A percentile compares a stretch with the other conserved stretches of the same genome.
These are phyloP conservation scores for Noctua comes DNA, from an alignment of 2,888 invertebrate species.

Conservation along the genomic window DNA sequence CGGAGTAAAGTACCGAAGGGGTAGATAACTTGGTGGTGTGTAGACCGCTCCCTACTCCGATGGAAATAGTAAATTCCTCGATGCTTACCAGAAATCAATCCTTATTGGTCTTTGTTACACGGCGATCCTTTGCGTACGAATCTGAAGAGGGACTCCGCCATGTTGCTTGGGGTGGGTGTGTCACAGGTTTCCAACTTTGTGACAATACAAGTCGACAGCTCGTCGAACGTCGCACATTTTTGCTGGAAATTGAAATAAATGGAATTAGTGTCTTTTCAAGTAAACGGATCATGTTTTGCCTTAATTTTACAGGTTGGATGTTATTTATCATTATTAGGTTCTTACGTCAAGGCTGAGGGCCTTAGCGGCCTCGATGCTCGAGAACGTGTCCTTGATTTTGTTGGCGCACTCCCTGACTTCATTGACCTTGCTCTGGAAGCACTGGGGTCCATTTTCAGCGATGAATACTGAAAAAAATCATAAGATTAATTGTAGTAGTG, in stretches of 20 bases:
- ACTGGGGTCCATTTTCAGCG: slow-evolving; percentile 94
- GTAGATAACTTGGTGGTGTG: too few relatives aligned
- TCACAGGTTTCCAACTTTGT: slow-evolving; percentile 91
- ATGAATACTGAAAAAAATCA: slow-evolving; percentile 80
- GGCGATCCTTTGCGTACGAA: slow-evolving; percentile 93
- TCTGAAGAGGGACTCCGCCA: slow-evolving; percentile 94
- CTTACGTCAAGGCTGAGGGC: slow-evolving; percentile 74
- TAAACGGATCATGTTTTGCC: neutral
- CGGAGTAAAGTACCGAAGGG: too few relatives aligned
- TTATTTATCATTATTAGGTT: neutral
- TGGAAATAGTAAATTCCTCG: neutral
- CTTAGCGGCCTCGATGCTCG: slow-evolving; percentile 71
- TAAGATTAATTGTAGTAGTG: neutral
- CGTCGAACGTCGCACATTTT: slow-evolving; percentile 88
- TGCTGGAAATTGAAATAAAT: slow-evolving; percentile 71
- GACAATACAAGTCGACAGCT: slow-evolving; percentile 91
- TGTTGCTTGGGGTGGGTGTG: slow-evolving; percentile 94
- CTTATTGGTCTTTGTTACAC: slow-evolving; percentile 79
- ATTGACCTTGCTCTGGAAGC: slow-evolving; percentile 90
- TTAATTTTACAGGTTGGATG: neutral
- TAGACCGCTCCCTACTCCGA: too few relatives aligned
- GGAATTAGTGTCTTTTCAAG: neutral
- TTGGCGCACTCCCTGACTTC: slow-evolving; percentile 91
- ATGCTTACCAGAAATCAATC: slow-evolving; percentile 58
- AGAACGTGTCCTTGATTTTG: slow-evolving; percentile 66